A percentile compares a stretch with the other conserved stretches of the same genome.
Evolutionary conservation across 2,797 vertebrate genomes (phyloP).

Genomic region (Chelonia mydas): DNA sequence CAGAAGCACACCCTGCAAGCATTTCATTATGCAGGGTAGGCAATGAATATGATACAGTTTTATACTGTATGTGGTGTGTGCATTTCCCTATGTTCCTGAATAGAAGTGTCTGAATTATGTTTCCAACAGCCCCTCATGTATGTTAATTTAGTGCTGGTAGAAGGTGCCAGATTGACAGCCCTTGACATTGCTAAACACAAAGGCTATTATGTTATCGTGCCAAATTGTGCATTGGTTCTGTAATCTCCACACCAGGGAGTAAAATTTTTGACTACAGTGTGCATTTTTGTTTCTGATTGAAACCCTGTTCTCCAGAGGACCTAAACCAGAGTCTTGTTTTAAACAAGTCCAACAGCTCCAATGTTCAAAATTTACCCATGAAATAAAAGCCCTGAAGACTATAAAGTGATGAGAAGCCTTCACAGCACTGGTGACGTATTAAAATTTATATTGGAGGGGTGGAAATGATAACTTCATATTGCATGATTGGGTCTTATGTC

Average conservation of each 20-base stretch:
- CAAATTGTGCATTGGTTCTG: not conserved
- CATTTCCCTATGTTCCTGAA: not conserved
- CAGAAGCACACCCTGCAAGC: not conserved
- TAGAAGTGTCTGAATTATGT: not conserved
- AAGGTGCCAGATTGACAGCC: not conserved
- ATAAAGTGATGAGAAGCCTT: not conserved
- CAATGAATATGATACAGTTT: not conserved
- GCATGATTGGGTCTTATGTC: not conserved
- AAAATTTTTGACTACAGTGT: not conserved
- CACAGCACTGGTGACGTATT: not conserved
- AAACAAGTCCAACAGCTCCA: not conserved
- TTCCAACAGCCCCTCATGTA: not conserved
- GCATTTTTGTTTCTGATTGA: constrained; percentile 6
- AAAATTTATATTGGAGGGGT: not conserved
- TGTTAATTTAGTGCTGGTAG: not conserved
- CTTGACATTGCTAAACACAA: not conserved
- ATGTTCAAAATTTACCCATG: not conserved
- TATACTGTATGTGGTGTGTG: not conserved
- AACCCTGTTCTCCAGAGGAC: not conserved
- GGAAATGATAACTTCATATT: not conserved
- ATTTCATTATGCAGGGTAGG: not conserved
- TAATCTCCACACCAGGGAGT: not conserved
- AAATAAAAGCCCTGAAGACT: not conserved
- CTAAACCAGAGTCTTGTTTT: constrained; percentile 17
- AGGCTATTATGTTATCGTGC: not conserved